Evolutionary conservation across 2,113 vertebrate species (phyloP).

Genomic region (Furnarius figulus): DNA sequence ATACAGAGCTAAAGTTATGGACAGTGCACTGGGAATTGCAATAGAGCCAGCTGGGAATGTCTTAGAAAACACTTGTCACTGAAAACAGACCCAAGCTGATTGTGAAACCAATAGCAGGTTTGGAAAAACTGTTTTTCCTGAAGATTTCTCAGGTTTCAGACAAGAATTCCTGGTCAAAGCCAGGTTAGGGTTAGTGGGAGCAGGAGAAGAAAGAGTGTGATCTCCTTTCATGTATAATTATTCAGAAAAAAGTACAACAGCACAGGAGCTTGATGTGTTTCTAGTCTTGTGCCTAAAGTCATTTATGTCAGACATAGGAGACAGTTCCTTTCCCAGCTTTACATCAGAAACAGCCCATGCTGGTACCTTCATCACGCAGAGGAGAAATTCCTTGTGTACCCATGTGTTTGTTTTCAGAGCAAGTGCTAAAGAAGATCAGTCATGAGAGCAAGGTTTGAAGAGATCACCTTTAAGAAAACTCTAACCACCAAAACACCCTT

Average conservation of each 20-base stretch:
- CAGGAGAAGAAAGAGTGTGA: background rate
- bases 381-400: background rate
- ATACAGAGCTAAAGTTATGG: background rate
- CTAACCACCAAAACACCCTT: background rate
- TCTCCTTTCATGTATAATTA: background rate
- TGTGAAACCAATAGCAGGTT: background rate
- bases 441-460: conserved; percentile 5
- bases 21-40: background rate
- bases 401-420: conserved; percentile 12
- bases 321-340: background rate
- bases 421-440: background rate
- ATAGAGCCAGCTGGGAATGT: background rate
- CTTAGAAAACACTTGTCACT: background rate
- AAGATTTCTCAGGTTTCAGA: background rate
- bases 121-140: background rate
- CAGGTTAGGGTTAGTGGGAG: background rate
- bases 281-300: background rate
- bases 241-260: background rate
- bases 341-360: background rate
- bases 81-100: background rate
- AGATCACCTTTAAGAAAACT: background rate
- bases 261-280: background rate
- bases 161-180: background rate
- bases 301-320: background rate
- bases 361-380: background rate